Percentiles rank a stretch among this genome's conserved stretches.
These are phyloP conservation scores for Callyntrura sp. DNA, from an alignment of 2,888 invertebrate species.

Conservation along the genomic window DNA sequence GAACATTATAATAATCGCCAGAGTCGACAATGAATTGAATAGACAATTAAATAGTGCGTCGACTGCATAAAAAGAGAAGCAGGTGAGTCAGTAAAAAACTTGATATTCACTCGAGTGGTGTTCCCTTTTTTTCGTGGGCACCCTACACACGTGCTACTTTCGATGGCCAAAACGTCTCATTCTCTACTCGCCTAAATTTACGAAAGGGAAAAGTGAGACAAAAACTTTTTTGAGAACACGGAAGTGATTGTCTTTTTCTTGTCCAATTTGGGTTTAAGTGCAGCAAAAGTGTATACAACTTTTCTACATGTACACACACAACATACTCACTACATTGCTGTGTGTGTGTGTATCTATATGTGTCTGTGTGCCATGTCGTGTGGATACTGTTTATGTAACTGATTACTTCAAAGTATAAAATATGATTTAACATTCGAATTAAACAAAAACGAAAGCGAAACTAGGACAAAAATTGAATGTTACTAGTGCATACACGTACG, in stretches of 20 bases:
- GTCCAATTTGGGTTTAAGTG: conserved; percentile 64
- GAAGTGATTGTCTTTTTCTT: conserved; percentile 66
- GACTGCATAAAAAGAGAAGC: too few relatives aligned
- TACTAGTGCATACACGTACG: conserved; percentile 57
- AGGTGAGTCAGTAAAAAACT: too few relatives aligned
- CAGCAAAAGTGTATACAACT: conserved; percentile 18
- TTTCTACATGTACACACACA: background rate
- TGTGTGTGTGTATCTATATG: background rate
- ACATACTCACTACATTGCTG: background rate
- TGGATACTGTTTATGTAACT: conserved; percentile 32
- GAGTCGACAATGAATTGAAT: too few relatives aligned
- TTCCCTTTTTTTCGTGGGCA: background rate
- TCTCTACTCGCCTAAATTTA: background rate
- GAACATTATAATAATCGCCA: too few relatives aligned
- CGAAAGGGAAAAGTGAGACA: conserved; percentile 78
- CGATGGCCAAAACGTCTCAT: background rate
- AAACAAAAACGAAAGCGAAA: conserved; percentile 50
- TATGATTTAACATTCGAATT: conserved; percentile 66
- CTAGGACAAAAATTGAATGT: conserved; percentile 73
- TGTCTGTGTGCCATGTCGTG: conserved; percentile 2
- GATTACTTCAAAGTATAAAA: conserved; percentile 61
- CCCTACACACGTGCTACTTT: conserved; percentile 62
- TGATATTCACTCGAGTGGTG: too few relatives aligned
- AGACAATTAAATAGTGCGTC: too few relatives aligned
- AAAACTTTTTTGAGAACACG: conserved; percentile 70